A percentile compares a stretch with the other conserved stretches of the same genome.
These are phyloP conservation scores for Drosophila neotestacea DNA, from an alignment of 2,888 invertebrate genomes.

Conservation along the genomic window DNA sequence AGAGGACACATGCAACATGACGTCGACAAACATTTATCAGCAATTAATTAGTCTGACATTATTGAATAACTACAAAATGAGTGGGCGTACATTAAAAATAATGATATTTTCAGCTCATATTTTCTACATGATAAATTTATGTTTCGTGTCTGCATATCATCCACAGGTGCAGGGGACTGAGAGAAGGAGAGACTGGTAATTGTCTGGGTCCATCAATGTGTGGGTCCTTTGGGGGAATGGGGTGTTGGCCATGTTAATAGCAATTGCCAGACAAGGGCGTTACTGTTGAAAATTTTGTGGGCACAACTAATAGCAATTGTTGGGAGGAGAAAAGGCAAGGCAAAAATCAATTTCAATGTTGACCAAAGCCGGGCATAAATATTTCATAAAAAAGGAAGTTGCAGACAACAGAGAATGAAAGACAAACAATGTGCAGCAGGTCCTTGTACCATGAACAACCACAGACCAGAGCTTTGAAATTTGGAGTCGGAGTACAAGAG, in stretches of 20 bases:
- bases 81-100: slow-evolving; percentile 45
- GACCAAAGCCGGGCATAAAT: slow-evolving; percentile 69
- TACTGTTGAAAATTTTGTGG: slow-evolving; percentile 8
- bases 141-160: background rate
- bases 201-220: slow-evolving; percentile 49
- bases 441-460: slow-evolving; percentile 28
- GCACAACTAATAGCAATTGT: slow-evolving; percentile 34
- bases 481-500: background rate
- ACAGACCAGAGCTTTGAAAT: slow-evolving; percentile 19
- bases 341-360: slow-evolving; percentile 78
- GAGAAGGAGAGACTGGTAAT: slow-evolving; percentile 38
- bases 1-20: slow-evolving; percentile 22
- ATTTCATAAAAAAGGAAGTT: slow-evolving; percentile 43
- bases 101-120: slow-evolving; percentile 50
- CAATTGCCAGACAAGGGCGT: slow-evolving; percentile 31
- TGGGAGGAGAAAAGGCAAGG: slow-evolving; percentile 12
- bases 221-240: background rate
- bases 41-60: slow-evolving; percentile 67
- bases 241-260: slow-evolving; percentile 28
- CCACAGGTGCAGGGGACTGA: background rate
- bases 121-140: slow-evolving; percentile 39
- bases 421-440: slow-evolving; percentile 60
- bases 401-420: slow-evolving; percentile 54
- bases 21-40: slow-evolving; percentile 42
- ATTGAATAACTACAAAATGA: slow-evolving; percentile 23